Conservation (phyloP, 1,140 invertebrate species). For the Drosophila punjabiensis region DNA sequence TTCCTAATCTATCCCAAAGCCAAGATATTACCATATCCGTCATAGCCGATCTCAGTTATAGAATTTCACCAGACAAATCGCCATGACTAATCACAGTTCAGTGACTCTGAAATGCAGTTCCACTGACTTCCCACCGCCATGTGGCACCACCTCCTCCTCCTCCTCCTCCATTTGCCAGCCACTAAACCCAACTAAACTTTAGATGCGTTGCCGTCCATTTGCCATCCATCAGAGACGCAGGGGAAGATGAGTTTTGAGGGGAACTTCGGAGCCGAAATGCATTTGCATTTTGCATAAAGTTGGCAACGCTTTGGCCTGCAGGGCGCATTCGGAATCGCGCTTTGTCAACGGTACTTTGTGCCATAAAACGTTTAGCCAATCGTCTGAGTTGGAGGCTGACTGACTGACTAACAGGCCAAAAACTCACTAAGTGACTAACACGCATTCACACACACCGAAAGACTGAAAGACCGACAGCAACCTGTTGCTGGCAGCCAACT, state of each 20-base stretch:
- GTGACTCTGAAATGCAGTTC: constrained; percentile 44
- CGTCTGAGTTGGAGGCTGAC: constrained; percentile 21
- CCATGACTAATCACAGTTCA: constrained; percentile 63
- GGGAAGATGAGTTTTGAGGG: constrained; percentile 1
- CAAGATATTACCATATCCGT: too few species aligned
- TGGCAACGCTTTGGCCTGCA: constrained; percentile 68
- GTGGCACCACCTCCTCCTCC: constrained; percentile 15
- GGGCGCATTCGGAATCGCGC: constrained; percentile 55
- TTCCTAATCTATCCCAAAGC: neutral
- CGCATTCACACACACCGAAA: neutral
- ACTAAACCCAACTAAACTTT: constrained; percentile 21
- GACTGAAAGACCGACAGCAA: constrained; percentile 8
- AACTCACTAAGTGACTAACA: neutral
- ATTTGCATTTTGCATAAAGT: constrained; percentile 80
- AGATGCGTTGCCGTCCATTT: constrained; percentile 54
- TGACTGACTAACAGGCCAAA: constrained; percentile 8
- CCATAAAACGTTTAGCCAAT: constrained; percentile 81
- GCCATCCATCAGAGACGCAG: constrained; percentile 67
- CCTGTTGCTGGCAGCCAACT: constrained; percentile 38
- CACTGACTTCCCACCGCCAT: constrained; percentile 36
- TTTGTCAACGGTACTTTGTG: constrained; percentile 76
- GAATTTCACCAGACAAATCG: constrained; percentile 41
- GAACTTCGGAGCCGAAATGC: constrained; percentile 53
- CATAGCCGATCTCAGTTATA: constrained; percentile 33
- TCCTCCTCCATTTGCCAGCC: neutral